These are phyloP conservation scores for Hormiphora californensis DNA, from an alignment of 37 sponge, comb jelly and placozoan genomes.

Conservation along the genomic window DNA sequence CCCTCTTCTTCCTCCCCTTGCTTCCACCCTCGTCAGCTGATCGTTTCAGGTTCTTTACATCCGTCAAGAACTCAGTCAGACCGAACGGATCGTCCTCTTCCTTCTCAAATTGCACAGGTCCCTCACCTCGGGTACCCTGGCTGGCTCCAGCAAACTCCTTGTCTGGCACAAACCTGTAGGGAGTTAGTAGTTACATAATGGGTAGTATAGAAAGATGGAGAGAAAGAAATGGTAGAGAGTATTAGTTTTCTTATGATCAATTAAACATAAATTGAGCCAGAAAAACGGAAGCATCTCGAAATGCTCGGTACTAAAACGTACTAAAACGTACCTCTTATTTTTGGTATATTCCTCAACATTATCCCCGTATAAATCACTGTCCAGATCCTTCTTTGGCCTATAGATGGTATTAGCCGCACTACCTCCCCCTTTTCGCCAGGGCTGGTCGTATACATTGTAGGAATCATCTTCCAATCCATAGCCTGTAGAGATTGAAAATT, in stretches of 20 bases:
- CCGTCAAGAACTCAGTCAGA: conserved; percentile 83
- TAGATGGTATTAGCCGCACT: conserved; percentile 79
- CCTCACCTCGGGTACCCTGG: conserved; percentile 61
- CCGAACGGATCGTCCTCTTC: conserved; percentile 93
- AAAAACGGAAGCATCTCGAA: not conserved
- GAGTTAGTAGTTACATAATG: not conserved
- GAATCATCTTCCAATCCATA: conserved; percentile 72
- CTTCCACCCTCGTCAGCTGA: conserved; percentile 61
- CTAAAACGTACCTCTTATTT: conserved; percentile 69
- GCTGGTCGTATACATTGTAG: conserved; percentile 98
- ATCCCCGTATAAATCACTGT: conserved; percentile 94
- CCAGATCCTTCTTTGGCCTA: conserved; percentile 78
- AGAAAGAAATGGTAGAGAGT: not conserved
- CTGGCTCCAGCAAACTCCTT: conserved; percentile 86
- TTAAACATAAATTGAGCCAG: not conserved
- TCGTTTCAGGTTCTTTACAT: conserved; percentile 84
- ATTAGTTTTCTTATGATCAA: not conserved
- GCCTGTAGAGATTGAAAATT: not conserved
- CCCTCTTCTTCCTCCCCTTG: conserved; percentile 15
- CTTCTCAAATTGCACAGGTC: conserved; percentile 95
- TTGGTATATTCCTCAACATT: conserved; percentile 90
- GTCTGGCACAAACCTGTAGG: conserved; percentile 80
- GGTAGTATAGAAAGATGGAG: too few species aligned
- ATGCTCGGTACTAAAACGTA: not conserved
- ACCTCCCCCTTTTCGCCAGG: conserved; percentile 81